Conservation (phyloP, 1,140 invertebrate species). For the Mizuhopecten yessoensis region DNA sequence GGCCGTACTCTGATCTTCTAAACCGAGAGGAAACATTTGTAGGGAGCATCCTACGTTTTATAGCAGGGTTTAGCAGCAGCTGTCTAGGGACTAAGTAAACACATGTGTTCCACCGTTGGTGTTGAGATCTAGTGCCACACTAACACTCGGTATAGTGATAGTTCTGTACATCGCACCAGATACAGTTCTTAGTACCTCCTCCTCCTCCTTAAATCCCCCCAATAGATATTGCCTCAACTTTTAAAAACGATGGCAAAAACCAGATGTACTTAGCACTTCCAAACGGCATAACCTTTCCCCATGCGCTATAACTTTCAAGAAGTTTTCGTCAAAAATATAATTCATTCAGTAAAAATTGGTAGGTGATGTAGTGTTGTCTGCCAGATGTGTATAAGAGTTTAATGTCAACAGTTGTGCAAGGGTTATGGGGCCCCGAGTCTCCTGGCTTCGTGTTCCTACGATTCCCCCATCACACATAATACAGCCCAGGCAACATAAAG, state of each 20-base stretch:
- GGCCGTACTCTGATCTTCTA: background rate
- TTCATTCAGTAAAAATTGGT: constrained; percentile 39
- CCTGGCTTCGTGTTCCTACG: background rate
- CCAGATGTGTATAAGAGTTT: constrained; percentile 1
- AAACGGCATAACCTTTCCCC: constrained; percentile 32
- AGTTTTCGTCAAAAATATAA: constrained; percentile 24
- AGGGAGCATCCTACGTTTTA: constrained; percentile 12
- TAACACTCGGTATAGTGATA: background rate
- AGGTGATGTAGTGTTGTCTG: background rate
- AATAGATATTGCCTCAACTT: constrained; percentile 8
- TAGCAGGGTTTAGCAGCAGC: constrained; percentile 10
- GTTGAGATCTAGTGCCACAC: background rate
- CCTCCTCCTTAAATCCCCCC: background rate
- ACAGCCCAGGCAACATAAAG: background rate
- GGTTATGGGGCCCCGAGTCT: background rate
- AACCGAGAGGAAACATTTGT: background rate
- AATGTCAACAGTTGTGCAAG: constrained; percentile 11
- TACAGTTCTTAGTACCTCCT: background rate
- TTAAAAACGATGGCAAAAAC: background rate
- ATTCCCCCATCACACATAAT: background rate
- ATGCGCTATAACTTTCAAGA: constrained; percentile 1
- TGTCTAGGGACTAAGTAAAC: background rate
- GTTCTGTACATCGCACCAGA: background rate
- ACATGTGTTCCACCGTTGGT: background rate
- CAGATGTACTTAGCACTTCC: constrained; percentile 31